These are phyloP conservation scores for Thamnophis elegans DNA, from an alignment of 2,797 vertebrate species.

Conservation along the genomic window DNA sequence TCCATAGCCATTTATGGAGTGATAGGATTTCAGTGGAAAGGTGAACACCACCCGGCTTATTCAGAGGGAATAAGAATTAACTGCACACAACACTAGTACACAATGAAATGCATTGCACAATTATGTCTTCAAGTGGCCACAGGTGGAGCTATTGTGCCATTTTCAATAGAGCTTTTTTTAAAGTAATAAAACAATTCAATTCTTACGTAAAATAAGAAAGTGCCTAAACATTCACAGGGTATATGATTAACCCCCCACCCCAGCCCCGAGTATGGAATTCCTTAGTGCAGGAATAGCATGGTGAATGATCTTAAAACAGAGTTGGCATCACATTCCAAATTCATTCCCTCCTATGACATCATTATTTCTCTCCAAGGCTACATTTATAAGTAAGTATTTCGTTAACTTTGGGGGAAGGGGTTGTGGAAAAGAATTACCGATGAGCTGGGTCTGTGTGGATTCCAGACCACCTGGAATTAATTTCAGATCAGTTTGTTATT, in stretches of 20 bases:
- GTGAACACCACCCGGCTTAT: background rate
- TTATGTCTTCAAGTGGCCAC: background rate
- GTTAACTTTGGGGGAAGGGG: background rate
- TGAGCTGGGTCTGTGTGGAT: constrained; percentile 65
- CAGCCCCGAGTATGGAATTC: background rate
- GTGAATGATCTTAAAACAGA: background rate
- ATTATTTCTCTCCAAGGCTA: background rate
- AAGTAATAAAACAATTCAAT: background rate
- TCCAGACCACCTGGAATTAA: constrained; percentile 70
- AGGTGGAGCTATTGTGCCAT: background rate
- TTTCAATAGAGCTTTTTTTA: background rate
- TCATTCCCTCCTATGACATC: background rate
- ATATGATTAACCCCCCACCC: background rate
- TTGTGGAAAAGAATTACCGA: constrained; percentile 7
- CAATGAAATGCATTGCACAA: background rate
- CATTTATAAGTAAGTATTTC: background rate
- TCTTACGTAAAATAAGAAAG: background rate
- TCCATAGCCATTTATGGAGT: background rate
- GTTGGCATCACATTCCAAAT: background rate
- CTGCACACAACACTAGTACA: background rate
- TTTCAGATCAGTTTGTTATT: constrained; percentile 57
- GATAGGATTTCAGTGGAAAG: background rate
- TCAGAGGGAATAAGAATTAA: background rate
- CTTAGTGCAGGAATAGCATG: background rate
- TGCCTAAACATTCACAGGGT: background rate